Conservation (phyloP, 2,113 vertebrate species). For the Rhipidura dahli region DNA sequence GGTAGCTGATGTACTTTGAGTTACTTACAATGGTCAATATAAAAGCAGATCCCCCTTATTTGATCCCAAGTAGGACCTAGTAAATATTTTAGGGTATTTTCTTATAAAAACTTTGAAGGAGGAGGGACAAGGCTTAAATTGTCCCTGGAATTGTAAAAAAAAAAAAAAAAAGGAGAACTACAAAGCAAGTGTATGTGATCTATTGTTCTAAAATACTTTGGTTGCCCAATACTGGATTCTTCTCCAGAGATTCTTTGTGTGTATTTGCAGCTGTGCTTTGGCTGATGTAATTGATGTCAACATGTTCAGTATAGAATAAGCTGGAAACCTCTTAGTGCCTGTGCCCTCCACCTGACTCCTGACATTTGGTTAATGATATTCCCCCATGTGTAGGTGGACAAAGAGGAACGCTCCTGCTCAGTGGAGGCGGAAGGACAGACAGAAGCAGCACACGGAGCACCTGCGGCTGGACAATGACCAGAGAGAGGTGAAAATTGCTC, state of each 20-base stretch:
- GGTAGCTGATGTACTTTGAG: background rate
- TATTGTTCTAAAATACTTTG: background rate
- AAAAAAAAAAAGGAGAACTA: background rate
- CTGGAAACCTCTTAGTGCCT: background rate
- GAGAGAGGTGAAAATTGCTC: conserved; percentile 85
- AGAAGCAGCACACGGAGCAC: conserved; percentile 96
- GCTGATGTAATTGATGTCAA: background rate
- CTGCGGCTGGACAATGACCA: conserved; percentile 96
- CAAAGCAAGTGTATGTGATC: background rate
- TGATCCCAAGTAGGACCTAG: background rate
- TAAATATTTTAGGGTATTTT: background rate
- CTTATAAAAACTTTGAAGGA: background rate
- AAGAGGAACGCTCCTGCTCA: conserved; percentile 96
- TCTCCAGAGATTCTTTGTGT: background rate
- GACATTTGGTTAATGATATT: background rate
- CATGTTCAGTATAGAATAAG: background rate
- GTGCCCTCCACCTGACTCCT: background rate
- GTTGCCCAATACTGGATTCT: background rate
- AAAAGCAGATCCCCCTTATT: background rate
- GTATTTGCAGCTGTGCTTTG: background rate
- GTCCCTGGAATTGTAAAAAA: background rate
- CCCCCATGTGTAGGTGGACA: conserved; percentile 81
- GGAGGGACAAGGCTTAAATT: background rate
- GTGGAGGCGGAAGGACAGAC: conserved; percentile 92
- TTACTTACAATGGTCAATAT: background rate